Conservation (phyloP, 92 coral and sea anemone species). For the Phymanthus crucifer region DNA sequence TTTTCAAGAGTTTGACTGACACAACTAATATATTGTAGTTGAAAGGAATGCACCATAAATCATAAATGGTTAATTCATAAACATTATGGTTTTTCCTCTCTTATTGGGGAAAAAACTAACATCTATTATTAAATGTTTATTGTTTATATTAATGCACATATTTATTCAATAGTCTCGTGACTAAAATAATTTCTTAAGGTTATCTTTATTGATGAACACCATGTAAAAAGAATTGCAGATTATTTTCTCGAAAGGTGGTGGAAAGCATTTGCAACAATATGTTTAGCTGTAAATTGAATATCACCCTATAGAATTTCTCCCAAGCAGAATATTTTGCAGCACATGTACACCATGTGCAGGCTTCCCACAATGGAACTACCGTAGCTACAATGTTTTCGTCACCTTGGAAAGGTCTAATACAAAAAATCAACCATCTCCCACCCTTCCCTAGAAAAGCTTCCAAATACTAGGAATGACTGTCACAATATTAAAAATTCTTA, state of each 20-base stretch:
- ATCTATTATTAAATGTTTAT: constrained; percentile 15
- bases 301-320: neutral
- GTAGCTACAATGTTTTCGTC: neutral
- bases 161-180: constrained; percentile 18
- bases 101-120: neutral
- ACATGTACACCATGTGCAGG: constrained; percentile 32
- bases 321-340: neutral
- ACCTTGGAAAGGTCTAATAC: neutral
- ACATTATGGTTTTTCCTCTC: constrained; percentile 12
- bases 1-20: constrained; percentile 1
- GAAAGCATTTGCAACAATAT: neutral
- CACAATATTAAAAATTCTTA: neutral
- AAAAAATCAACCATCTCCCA: neutral
- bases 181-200: neutral
- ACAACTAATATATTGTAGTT: neutral
- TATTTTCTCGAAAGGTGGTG: neutral
- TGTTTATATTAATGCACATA: neutral
- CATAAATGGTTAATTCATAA: constrained; percentile 6
- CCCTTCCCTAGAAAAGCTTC: neutral
- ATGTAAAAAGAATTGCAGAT: neutral
- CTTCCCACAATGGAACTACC: neutral
- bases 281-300: neutral
- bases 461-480: neutral
- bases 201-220: neutral
- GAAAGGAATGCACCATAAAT: constrained; percentile 29